Percentiles rank a stretch among this genome's conserved stretches.
Conservation (phyloP, 2,888 invertebrate species). For the Abscondita cerata region DNA sequence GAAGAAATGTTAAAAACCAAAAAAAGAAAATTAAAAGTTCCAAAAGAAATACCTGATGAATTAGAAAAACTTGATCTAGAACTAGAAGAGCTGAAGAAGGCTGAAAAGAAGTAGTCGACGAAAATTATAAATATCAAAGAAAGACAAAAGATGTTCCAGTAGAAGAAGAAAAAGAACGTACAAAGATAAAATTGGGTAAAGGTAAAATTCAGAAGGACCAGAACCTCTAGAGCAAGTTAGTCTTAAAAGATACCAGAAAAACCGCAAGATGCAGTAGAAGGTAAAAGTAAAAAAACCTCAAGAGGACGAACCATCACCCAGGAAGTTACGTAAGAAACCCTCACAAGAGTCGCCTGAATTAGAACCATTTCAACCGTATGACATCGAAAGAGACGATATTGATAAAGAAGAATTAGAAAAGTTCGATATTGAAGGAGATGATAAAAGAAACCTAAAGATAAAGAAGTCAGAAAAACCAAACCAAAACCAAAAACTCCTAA, state of each 20-base stretch:
- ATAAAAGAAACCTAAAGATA: conserved; percentile 41
- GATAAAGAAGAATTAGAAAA: conserved; percentile 51
- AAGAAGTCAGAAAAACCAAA: conserved; percentile 42
- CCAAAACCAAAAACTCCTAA: conserved; percentile 41
- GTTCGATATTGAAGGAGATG: conserved; percentile 51
- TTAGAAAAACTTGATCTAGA: conserved; percentile 59
- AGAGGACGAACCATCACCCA: conserved; percentile 33
- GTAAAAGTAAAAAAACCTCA: conserved; percentile 48
- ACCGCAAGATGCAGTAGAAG: conserved; percentile 48
- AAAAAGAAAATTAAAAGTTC: conserved; percentile 56
- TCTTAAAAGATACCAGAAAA: conserved; percentile 57
- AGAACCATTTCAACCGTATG: conserved; percentile 54
- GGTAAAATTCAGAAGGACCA: conserved; percentile 57
- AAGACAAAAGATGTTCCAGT: conserved; percentile 37
- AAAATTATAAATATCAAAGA: conserved; percentile 51
- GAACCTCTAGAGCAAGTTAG: conserved; percentile 48
- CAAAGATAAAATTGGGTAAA: conserved; percentile 57
- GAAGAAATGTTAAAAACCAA: conserved; percentile 58
- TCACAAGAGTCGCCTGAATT: conserved; percentile 53
- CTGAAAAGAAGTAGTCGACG: conserved; percentile 56
- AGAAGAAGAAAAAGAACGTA: conserved; percentile 48
- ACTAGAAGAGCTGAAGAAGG: conserved; percentile 54
- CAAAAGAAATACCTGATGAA: conserved; percentile 53
- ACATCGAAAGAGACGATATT: conserved; percentile 54
- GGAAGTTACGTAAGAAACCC: conserved; percentile 37